A percentile compares a stretch with the other conserved stretches of the same genome.
Evolutionary conservation across 2,888 invertebrate species (phyloP).

Genomic region (Callimorpha dominula): DNA sequence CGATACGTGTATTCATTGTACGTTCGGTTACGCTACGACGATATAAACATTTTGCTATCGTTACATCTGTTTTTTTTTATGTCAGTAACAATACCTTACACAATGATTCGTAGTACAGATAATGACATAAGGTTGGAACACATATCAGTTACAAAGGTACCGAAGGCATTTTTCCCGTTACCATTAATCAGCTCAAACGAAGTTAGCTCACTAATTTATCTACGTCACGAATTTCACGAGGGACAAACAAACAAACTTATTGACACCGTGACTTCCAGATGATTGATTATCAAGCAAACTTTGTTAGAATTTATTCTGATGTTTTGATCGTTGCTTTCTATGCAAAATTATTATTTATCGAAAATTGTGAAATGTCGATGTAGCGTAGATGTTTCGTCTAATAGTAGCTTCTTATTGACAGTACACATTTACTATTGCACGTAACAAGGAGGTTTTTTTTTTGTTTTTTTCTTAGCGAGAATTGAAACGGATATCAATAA

Average conservation of each 20-base stretch:
- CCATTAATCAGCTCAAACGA: conserved; percentile 50
- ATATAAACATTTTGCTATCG: too few relatives aligned
- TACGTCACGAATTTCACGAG: conserved; percentile 48
- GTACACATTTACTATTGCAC: not conserved
- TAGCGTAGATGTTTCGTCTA: too few relatives aligned
- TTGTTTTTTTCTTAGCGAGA: too few relatives aligned
- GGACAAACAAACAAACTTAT: conserved; percentile 56
- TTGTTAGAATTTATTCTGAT: conserved; percentile 46
- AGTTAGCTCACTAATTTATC: conserved; percentile 56
- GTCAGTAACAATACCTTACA: not conserved
- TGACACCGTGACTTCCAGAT: conserved; percentile 54
- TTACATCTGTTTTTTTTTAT: not conserved
- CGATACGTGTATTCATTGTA: too few relatives aligned
- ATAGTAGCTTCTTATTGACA: conserved; percentile 13
- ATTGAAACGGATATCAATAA: too few relatives aligned
- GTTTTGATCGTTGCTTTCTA: conserved; percentile 47
- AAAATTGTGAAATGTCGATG: conserved; percentile 22
- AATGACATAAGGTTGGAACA: not conserved
- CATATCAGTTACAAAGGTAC: conserved; percentile 20
- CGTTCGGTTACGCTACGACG: too few relatives aligned
- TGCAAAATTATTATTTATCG: conserved; percentile 50
- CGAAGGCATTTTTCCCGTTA: conserved; percentile 38
- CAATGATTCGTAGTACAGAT: not conserved
- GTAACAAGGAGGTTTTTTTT: too few relatives aligned
- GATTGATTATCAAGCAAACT: conserved; percentile 48